phyloP scores from a whole-genome alignment of 2,797 vertebrate genomes.

The Sebastes minor region DNA sequence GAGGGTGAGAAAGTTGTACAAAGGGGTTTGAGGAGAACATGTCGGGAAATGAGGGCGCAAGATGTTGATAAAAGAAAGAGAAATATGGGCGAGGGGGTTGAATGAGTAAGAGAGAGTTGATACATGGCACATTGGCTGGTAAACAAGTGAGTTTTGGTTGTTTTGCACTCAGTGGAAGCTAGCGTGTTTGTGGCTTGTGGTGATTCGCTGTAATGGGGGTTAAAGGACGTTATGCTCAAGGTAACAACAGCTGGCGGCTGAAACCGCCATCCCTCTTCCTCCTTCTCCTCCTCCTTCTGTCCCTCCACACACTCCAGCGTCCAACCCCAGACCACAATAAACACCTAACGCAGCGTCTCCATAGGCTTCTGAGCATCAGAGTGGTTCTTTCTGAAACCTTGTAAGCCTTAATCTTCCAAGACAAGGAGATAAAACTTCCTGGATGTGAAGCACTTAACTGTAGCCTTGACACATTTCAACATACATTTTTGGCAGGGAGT shows the following conservation, averaged over 20 bases:
- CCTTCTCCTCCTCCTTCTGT: slow-evolving; percentile 66
- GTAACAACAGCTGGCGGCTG: slow-evolving; percentile 82
- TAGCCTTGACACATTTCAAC: slow-evolving; percentile 37
- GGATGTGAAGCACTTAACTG: slow-evolving; percentile 7
- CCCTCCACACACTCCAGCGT: slow-evolving; percentile 65
- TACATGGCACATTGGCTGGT: slow-evolving; percentile 78
- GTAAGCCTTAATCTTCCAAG: slow-evolving; percentile 33
- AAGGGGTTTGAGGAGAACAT: slow-evolving; percentile 12
- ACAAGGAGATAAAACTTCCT: slow-evolving; percentile 35
- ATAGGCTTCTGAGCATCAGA: slow-evolving; percentile 20
- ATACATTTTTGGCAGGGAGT: slow-evolving; percentile 36
- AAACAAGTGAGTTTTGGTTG: slow-evolving; percentile 83
- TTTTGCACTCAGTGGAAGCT: slow-evolving; percentile 78
- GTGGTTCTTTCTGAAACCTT: slow-evolving; percentile 40
- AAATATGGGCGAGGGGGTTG: neutral
- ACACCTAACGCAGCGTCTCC: slow-evolving; percentile 62
- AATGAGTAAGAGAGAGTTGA: slow-evolving; percentile 46
- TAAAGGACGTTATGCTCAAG: slow-evolving; percentile 80
- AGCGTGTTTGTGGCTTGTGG: slow-evolving; percentile 79
- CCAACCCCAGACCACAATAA: slow-evolving; percentile 78
- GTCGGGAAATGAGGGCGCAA: slow-evolving; percentile 25
- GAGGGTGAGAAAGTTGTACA: slow-evolving; percentile 49
- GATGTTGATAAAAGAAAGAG: slow-evolving; percentile 21
- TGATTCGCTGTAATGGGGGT: slow-evolving; percentile 72
- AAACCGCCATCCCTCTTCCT: slow-evolving; percentile 78